These are phyloP conservation scores for Micronycteris hirsuta DNA, from an alignment of 2,113 vertebrate genomes.

Conservation along the genomic window DNA sequence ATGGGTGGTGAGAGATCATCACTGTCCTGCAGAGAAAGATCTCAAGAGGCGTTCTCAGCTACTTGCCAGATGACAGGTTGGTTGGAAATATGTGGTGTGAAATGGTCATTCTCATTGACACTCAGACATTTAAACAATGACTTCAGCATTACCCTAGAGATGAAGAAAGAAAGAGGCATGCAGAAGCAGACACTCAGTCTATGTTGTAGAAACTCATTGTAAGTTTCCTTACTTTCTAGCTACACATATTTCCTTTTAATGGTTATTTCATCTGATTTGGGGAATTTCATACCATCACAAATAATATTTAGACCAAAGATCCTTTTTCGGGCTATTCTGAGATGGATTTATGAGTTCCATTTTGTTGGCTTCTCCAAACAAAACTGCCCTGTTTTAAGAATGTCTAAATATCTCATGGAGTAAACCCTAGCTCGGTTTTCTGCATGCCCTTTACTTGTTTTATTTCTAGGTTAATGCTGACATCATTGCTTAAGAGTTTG, in stretches of 20 bases:
- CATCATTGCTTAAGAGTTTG: not conserved
- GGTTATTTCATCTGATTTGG: not conserved
- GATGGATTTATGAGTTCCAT: not conserved
- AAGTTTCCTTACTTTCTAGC: not conserved
- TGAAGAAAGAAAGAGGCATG: not conserved
- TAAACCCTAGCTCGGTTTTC: not conserved
- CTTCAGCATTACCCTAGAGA: not conserved
- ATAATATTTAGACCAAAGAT: not conserved
- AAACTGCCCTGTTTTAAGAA: not conserved
- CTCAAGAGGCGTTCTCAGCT: not conserved
- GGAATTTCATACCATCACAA: not conserved
- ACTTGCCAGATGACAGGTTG: not conserved
- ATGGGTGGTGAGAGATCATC: not conserved
- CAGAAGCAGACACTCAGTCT: not conserved
- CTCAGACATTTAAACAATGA: not conserved
- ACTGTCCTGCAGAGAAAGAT: not conserved
- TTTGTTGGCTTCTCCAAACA: not conserved
- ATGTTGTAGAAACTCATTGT: not conserved
- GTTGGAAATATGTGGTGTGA: not conserved
- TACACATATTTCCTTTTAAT: not conserved
- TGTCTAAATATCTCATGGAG: not conserved
- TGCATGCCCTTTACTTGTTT: not conserved
- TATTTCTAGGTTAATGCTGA: not conserved
- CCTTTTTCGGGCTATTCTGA: not conserved
- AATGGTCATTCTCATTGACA: constrained; percentile 18